Evolutionary conservation across 2,113 vertebrate species (phyloP).

Genomic region (Coturnix japonica): DNA sequence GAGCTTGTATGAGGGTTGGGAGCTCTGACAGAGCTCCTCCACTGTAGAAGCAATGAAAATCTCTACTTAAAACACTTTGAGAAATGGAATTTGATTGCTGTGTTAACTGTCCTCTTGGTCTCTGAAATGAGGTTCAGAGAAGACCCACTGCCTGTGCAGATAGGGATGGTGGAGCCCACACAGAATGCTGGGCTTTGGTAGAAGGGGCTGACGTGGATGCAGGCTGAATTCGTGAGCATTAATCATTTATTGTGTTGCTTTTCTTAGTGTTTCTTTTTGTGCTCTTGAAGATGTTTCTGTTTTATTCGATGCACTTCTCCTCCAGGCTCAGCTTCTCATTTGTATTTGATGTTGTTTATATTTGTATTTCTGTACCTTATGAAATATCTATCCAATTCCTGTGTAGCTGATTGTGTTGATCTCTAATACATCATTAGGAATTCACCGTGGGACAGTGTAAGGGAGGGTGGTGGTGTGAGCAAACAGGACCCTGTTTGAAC

Average conservation of each 20-base stretch:
- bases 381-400: not conserved
- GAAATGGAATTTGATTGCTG: not conserved
- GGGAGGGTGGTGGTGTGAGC: not conserved
- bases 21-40: not conserved
- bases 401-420: not conserved
- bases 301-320: not conserved
- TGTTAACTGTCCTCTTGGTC: not conserved
- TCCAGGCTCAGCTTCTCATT: not conserved
- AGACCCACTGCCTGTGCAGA: not conserved
- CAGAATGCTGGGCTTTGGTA: not conserved
- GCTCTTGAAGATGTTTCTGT: not conserved
- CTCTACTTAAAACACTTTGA: not conserved
- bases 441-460: not conserved
- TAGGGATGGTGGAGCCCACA: not conserved
- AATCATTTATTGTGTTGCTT: not conserved
- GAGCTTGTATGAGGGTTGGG: not conserved
- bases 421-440: not conserved
- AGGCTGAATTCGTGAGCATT: rapidly evolving
- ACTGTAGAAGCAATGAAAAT: not conserved
- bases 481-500: conserved; percentile 15
- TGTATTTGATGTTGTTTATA: not conserved
- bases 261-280: not conserved
- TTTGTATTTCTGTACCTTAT: not conserved
- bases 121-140: not conserved
- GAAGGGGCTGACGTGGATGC: rapidly evolving